Percentiles rank a stretch among this genome's conserved stretches.
phyloP scores from a whole-genome alignment of 2,888 invertebrate species.

The Rhagophthalmus giganteus region DNA sequence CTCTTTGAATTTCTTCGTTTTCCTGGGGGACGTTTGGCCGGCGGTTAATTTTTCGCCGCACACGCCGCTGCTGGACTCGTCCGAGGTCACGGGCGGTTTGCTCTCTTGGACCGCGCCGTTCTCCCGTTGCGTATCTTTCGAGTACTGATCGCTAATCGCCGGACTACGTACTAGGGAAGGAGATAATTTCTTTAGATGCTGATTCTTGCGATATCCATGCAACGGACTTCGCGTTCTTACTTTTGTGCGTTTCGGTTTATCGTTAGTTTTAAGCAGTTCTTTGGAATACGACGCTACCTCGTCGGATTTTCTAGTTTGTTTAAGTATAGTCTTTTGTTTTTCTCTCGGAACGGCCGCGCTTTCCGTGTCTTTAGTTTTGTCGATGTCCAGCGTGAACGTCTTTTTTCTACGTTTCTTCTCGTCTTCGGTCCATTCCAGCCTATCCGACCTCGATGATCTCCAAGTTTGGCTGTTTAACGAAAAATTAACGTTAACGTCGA shows the following conservation, averaged over 20 bases:
- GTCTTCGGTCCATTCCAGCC: slow-evolving; percentile 66
- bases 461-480: slow-evolving; percentile 51
- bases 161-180: slow-evolving; percentile 48
- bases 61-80: slow-evolving; percentile 56
- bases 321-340: slow-evolving; percentile 31
- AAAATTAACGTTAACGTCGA: slow-evolving; percentile 12
- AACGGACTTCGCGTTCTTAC: slow-evolving; percentile 52
- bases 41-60: slow-evolving; percentile 34
- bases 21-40: slow-evolving; percentile 59
- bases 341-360: slow-evolving; percentile 27
- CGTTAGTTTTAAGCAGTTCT: slow-evolving; percentile 42
- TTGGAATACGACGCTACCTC: slow-evolving; percentile 38
- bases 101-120: slow-evolving; percentile 16
- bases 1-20: slow-evolving; percentile 65
- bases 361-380: slow-evolving; percentile 61
- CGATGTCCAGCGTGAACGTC: slow-evolving; percentile 76
- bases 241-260: slow-evolving; percentile 51
- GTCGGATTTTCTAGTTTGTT: slow-evolving; percentile 20
- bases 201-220: slow-evolving; percentile 47
- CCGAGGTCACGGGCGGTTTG: slow-evolving; percentile 47
- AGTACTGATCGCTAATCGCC: slow-evolving; percentile 44
- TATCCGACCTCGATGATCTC: slow-evolving; percentile 52
- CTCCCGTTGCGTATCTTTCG: slow-evolving; percentile 23
- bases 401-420: slow-evolving; percentile 73
- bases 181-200: slow-evolving; percentile 42